These are phyloP conservation scores for Mustela nigripes DNA, from an alignment of 2,113 vertebrate genomes.

Conservation along the genomic window DNA sequence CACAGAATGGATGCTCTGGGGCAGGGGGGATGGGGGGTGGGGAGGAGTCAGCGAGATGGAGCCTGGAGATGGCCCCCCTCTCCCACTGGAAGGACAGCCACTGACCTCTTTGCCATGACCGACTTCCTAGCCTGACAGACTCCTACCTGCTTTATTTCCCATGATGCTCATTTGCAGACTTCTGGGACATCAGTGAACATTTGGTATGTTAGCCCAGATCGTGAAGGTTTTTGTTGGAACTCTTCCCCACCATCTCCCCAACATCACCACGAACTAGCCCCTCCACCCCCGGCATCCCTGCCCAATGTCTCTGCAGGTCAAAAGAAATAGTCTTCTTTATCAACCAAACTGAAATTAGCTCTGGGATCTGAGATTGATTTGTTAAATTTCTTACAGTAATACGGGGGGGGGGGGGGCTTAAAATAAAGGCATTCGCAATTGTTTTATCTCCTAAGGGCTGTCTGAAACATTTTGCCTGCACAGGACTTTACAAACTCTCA, in stretches of 20 bases:
- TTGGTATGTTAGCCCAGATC: neutral
- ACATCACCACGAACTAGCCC: neutral
- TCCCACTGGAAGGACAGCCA: neutral
- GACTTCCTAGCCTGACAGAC: accelerated
- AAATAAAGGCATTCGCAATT: no score
- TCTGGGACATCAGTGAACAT: neutral
- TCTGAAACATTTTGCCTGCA: conserved; percentile 17
- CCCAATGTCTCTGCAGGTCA: neutral
- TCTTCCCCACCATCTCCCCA: neutral
- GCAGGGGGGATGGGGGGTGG: no score
- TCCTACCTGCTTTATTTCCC: neutral
- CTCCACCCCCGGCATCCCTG: neutral
- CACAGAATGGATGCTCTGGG: neutral
- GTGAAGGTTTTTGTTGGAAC: neutral
- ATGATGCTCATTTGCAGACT: neutral
- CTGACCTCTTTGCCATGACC: neutral
- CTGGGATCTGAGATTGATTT: neutral
- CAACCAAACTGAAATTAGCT: neutral
- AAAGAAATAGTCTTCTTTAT: neutral
- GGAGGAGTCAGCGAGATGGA: accelerated
- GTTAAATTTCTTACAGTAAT: neutral
- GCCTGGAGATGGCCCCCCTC: no score
- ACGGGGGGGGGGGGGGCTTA: no score
- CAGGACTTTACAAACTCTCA: conserved; percentile 11
- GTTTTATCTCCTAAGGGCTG: neutral